phyloP scores from a whole-genome alignment of 2,113 vertebrate genomes.

The Tetrao urogallus region DNA sequence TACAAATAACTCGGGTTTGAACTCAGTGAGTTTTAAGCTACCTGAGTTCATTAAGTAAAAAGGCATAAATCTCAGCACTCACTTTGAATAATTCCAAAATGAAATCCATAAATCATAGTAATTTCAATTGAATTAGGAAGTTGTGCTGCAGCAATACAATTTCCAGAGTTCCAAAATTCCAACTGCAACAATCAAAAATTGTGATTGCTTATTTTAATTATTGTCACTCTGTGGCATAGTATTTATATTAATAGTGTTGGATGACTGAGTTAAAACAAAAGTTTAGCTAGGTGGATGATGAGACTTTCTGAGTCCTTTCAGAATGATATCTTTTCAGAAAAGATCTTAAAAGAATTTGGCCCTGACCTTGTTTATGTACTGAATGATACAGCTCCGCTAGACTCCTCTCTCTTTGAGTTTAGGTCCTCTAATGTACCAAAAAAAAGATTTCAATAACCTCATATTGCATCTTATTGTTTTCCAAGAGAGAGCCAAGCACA shows the following conservation, averaged over 20 bases:
- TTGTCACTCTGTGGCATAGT: background rate
- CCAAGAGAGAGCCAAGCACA: no score
- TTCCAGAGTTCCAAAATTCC: constrained; percentile 20
- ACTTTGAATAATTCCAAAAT: constrained; percentile 22
- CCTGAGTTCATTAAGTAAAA: background rate
- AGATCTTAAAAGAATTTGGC: background rate
- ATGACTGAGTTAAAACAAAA: constrained; percentile 11
- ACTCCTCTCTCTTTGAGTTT: background rate
- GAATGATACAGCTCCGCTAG: background rate
- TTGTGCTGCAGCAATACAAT: background rate
- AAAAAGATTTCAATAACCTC: background rate
- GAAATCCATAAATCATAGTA: constrained; percentile 46
- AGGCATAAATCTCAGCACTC: background rate
- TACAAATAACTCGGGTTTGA: background rate
- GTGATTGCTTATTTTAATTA: constrained; percentile 18
- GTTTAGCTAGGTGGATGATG: background rate
- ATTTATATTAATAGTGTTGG: constrained; percentile 32
- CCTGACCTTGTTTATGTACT: background rate
- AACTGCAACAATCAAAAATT: background rate
- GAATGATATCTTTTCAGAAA: background rate
- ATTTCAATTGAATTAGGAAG: constrained; percentile 52
- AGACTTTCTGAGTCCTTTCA: background rate
- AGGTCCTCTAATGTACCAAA: background rate
- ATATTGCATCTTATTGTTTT: background rate
- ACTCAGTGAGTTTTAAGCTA: background rate